phyloP scores from a whole-genome alignment of 2,888 invertebrate genomes.

The Selenia dentaria region DNA sequence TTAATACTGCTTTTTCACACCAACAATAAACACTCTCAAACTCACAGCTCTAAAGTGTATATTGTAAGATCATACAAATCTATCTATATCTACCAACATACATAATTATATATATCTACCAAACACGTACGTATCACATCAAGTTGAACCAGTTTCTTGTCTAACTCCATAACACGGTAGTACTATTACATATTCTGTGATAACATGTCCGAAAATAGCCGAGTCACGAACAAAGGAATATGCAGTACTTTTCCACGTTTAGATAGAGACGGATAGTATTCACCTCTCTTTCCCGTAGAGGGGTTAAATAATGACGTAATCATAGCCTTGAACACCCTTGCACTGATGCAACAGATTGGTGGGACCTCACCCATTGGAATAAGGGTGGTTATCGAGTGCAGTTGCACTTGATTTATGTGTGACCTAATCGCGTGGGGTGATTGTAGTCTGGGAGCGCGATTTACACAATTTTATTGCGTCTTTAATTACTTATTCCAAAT shows the following conservation, averaged over 20 bases:
- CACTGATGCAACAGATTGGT: slow-evolving; percentile 37
- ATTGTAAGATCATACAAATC: too few species aligned
- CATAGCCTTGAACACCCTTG: slow-evolving; percentile 57
- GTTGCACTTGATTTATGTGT: slow-evolving; percentile 36
- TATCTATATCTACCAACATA: too few species aligned
- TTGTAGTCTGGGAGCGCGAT: slow-evolving; percentile 42
- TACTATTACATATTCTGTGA: too few species aligned
- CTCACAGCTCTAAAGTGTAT: too few species aligned
- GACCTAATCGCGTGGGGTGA: slow-evolving; percentile 52
- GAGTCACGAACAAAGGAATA: slow-evolving; percentile 53
- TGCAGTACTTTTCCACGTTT: slow-evolving; percentile 45
- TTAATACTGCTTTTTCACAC: too few species aligned
- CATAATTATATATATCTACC: slow-evolving; percentile 2
- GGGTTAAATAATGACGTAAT: slow-evolving; percentile 75
- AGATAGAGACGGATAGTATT: slow-evolving; percentile 33
- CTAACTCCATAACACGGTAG: slow-evolving; percentile 23
- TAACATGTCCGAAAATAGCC: slow-evolving; percentile 34
- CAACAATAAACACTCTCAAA: too few species aligned
- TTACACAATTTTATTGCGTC: slow-evolving; percentile 19
- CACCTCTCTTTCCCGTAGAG: slow-evolving; percentile 44
- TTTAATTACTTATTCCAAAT: too few species aligned
- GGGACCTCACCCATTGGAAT: slow-evolving; percentile 19
- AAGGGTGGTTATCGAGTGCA: slow-evolving; percentile 38
- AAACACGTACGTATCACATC: slow-evolving; percentile 1
- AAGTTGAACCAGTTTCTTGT: slow-evolving; percentile 12